Evolutionary conservation across 2,888 invertebrate species (phyloP).

Genomic region (Aradus depressus): DNA sequence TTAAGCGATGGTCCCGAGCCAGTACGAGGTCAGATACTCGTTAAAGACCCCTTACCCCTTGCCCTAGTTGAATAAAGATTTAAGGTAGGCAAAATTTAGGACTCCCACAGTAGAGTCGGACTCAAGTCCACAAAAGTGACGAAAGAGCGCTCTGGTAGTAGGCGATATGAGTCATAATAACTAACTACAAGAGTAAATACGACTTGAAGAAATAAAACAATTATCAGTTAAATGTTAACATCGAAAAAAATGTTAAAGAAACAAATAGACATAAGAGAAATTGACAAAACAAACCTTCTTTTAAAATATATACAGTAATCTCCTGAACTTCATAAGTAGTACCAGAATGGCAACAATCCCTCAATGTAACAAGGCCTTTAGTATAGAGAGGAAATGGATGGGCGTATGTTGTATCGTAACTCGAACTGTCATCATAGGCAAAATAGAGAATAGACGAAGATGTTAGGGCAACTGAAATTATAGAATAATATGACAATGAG

Average conservation of each 20-base stretch:
- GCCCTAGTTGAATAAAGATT: too few relatives aligned
- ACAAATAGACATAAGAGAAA: neutral
- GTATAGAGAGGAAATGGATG: slow-evolving; percentile 11
- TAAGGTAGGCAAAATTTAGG: too few relatives aligned
- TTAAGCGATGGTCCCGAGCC: too few relatives aligned
- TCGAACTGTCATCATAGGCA: slow-evolving; percentile 13
- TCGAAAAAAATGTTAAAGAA: neutral
- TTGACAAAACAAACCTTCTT: slow-evolving; percentile 30
- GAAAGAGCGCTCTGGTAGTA: too few relatives aligned
- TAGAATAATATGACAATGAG: slow-evolving; percentile 1
- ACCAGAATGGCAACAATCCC: slow-evolving; percentile 32
- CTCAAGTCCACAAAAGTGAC: too few relatives aligned
- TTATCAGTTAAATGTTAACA: too few relatives aligned
- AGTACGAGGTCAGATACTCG: too few relatives aligned
- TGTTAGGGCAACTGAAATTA: slow-evolving; percentile 20
- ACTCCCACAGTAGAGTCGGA: too few relatives aligned
- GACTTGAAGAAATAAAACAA: too few relatives aligned
- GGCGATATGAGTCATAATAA: too few relatives aligned
- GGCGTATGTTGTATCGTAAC: neutral
- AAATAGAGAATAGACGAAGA: slow-evolving; percentile 22
- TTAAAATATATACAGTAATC: slow-evolving; percentile 35
- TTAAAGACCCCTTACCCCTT: too few relatives aligned
- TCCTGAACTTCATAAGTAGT: slow-evolving; percentile 44
- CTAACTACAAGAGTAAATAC: too few relatives aligned
- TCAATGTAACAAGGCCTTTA: slow-evolving; percentile 26